phyloP scores from a whole-genome alignment of 1,140 invertebrate species.

The Aphis craccivora region DNA sequence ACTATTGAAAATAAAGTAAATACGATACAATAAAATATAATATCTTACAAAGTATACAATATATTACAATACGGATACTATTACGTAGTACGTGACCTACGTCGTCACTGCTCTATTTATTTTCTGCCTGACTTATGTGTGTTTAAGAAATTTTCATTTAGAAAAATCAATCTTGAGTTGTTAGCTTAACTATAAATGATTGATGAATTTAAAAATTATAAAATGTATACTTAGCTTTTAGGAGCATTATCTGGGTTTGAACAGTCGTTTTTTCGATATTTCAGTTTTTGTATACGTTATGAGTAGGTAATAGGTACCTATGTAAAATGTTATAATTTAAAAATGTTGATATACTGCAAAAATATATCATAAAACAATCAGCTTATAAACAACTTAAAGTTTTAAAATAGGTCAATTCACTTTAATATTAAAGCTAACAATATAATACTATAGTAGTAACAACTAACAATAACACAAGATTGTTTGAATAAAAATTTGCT shows the following conservation, averaged over 20 bases:
- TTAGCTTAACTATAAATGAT: background rate
- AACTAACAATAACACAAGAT: too few species aligned
- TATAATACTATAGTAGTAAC: too few species aligned
- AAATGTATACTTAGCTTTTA: background rate
- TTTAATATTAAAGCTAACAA: too few species aligned
- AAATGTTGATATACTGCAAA: background rate
- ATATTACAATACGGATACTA: too few species aligned
- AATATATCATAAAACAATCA: background rate
- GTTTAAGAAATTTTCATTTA: too few species aligned
- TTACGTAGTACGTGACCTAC: too few species aligned
- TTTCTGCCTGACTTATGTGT: background rate
- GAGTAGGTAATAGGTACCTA: too few species aligned
- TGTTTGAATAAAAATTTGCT: too few species aligned
- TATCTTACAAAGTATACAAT: background rate
- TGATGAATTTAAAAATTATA: background rate
- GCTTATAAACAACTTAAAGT: background rate
- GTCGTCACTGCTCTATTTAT: background rate
- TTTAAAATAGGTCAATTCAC: too few species aligned
- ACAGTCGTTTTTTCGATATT: background rate
- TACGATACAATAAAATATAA: background rate
- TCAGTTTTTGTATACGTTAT: background rate
- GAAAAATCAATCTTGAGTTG: background rate
- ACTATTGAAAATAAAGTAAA: too few species aligned
- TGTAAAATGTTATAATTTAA: background rate
- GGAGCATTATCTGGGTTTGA: background rate